Conservation (phyloP, 1,140 invertebrate genomes). For the Halictus rubicundus region DNA sequence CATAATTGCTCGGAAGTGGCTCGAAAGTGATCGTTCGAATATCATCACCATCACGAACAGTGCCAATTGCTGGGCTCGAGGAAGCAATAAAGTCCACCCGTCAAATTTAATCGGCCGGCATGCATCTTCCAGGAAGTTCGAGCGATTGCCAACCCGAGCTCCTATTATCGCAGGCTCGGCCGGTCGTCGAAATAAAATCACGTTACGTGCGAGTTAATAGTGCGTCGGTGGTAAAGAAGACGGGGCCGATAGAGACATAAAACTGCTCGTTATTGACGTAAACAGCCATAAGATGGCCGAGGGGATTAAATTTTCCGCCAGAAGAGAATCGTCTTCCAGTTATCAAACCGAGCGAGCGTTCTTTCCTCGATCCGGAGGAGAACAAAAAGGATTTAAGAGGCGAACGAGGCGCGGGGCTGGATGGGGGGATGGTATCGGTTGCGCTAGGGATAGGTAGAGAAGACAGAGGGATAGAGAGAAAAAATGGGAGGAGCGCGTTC, state of each 20-base stretch:
- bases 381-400: not conserved
- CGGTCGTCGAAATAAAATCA: conserved; percentile 9
- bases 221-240: not conserved
- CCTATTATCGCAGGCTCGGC: not conserved
- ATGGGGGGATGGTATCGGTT: too few relatives aligned
- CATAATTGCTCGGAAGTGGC: conserved; percentile 19
- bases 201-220: conserved; percentile 17
- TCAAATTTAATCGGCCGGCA: conserved; percentile 29
- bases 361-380: not conserved
- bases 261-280: not conserved
- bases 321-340: not conserved
- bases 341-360: not conserved
- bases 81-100: conserved; percentile 26
- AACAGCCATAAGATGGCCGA: not conserved
- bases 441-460: too few relatives aligned
- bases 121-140: conserved; percentile 12
- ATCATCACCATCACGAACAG: not conserved
- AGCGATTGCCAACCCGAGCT: conserved; percentile 16
- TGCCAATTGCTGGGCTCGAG: conserved; percentile 26
- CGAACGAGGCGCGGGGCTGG: too few relatives aligned
- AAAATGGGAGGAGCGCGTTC: not conserved
- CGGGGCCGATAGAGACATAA: not conserved
- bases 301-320: not conserved
- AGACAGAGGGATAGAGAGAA: not conserved
- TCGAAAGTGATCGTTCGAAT: not conserved